Conservation (phyloP, 2,888 invertebrate genomes). For the Cephus pulcher region DNA sequence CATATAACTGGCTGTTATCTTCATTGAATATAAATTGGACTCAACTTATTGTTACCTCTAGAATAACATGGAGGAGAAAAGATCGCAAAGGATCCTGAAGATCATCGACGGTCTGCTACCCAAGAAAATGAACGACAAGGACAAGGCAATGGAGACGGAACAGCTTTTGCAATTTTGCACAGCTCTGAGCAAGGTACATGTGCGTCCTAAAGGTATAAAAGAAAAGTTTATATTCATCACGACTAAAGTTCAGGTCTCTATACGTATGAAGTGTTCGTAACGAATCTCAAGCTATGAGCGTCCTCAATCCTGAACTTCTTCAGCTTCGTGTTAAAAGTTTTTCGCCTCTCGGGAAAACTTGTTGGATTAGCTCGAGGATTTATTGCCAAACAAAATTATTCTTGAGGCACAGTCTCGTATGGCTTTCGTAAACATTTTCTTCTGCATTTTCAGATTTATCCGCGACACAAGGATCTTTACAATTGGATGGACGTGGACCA, state of each 20-base stretch:
- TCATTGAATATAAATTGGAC: not conserved
- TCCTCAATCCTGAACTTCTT: not conserved
- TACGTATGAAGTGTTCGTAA: not conserved
- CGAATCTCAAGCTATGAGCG: not conserved
- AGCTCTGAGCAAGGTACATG: constrained; percentile 62
- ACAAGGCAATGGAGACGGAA: constrained; percentile 62
- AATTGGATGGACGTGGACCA: constrained; percentile 64
- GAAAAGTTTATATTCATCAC: not conserved
- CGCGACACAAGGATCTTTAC: constrained; percentile 64
- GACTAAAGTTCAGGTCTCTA: not conserved
- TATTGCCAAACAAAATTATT: not conserved
- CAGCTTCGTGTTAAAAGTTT: not conserved
- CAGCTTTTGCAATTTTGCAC: constrained; percentile 64
- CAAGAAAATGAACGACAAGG: constrained; percentile 58
- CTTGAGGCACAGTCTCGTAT: not conserved
- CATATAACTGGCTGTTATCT: not conserved
- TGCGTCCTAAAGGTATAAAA: not conserved
- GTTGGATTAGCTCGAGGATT: not conserved
- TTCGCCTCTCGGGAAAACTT: not conserved
- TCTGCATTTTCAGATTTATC: constrained; percentile 54
- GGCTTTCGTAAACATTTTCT: not conserved
- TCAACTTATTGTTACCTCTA: constrained; percentile 27
- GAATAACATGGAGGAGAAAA: constrained; percentile 62
- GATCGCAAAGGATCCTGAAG: constrained; percentile 60
- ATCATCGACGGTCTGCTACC: constrained; percentile 63